phyloP scores from a whole-genome alignment of 2,113 vertebrate genomes.

The Paramisgurnus dabryanus region DNA sequence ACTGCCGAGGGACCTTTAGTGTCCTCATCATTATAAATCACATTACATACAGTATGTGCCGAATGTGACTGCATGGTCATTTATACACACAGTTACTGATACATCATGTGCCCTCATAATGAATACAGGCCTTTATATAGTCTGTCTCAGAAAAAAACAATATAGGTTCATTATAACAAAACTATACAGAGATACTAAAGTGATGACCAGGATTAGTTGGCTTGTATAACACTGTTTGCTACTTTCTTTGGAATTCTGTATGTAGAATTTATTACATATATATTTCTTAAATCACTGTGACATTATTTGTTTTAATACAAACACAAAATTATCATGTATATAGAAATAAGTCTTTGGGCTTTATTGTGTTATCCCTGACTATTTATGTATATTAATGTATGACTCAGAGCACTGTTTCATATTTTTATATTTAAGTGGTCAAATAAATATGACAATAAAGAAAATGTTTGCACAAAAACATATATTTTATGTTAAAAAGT shows the following conservation, averaged over 20 bases:
- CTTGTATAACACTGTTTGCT: neutral
- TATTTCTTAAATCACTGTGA: no score
- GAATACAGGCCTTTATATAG: neutral
- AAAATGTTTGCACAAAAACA: neutral
- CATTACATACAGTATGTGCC: neutral
- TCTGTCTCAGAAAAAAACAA: neutral
- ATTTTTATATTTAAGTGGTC: no score
- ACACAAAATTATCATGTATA: neutral
- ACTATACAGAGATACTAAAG: neutral
- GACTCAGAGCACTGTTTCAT: no score
- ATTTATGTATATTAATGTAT: no score
- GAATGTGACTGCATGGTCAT: neutral
- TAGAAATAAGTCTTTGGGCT: no score
- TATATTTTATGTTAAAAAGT: neutral
- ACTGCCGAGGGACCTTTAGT: slow-evolving; percentile 17
- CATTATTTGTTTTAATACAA: neutral
- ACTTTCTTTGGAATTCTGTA: neutral
- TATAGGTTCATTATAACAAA: neutral
- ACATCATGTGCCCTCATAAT: slow-evolving; percentile 24
- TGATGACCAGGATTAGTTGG: neutral
- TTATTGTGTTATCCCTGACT: no score
- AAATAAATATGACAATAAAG: neutral
- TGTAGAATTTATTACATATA: no score
- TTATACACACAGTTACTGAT: neutral
- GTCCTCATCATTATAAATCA: slow-evolving; percentile 39